Conservation (phyloP, 2,888 invertebrate species). For the Sycophila texana region DNA sequence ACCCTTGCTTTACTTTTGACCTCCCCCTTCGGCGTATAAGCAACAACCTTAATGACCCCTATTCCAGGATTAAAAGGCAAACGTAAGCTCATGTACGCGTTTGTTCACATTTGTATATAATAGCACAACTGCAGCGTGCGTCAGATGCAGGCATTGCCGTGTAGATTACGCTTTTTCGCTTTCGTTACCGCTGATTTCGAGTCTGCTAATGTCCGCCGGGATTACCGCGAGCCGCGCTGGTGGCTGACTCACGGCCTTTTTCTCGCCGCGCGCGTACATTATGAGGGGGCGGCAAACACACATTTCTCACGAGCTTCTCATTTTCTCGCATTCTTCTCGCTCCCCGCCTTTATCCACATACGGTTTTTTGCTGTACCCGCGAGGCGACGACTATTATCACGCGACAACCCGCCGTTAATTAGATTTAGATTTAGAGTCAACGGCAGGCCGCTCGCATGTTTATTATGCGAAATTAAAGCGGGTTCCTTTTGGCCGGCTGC, state of each 20-base stretch:
- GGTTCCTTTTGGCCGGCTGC: not conserved
- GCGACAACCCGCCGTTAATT: too few relatives aligned
- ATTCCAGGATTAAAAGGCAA: not conserved
- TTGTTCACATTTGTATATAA: too few relatives aligned
- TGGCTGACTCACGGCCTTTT: not conserved
- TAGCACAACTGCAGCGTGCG: not conserved
- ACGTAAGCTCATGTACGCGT: not conserved
- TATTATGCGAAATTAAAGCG: too few relatives aligned
- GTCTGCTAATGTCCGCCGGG: conserved; percentile 1
- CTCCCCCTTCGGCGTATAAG: not conserved
- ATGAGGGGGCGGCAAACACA: conserved; percentile 11
- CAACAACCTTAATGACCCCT: not conserved
- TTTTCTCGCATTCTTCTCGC: not conserved
- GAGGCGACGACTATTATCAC: too few relatives aligned
- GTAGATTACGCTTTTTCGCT: too few relatives aligned
- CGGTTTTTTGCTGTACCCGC: too few relatives aligned
- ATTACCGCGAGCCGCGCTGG: not conserved
- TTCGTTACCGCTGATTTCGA: not conserved
- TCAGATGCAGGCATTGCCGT: not conserved
- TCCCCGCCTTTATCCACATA: not conserved
- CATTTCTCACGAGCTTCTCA: not conserved
- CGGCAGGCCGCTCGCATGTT: not conserved
- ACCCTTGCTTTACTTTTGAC: not conserved
- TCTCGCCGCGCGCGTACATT: not conserved
- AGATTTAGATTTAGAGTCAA: too few relatives aligned